These are phyloP conservation scores for Scaptomyza tumidula DNA, from an alignment of 2,888 invertebrate species.

Conservation along the genomic window DNA sequence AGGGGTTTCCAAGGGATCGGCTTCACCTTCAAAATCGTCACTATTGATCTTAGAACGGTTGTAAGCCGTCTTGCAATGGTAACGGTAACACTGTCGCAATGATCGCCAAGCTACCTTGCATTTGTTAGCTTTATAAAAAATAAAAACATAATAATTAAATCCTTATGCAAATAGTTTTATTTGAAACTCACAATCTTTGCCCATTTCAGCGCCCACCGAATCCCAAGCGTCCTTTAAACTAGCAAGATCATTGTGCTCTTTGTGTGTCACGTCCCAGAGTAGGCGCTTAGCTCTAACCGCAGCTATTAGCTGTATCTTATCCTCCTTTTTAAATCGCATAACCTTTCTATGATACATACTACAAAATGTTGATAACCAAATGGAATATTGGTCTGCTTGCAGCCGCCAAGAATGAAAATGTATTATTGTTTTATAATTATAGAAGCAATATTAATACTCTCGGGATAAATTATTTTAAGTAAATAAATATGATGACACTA, in stretches of 20 bases:
- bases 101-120: slow-evolving; percentile 53
- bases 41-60: slow-evolving; percentile 8
- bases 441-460: background rate
- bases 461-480: background rate
- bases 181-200: slow-evolving; percentile 31
- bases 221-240: slow-evolving; percentile 40
- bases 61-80: slow-evolving; percentile 39
- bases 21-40: slow-evolving; percentile 10
- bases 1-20: slow-evolving; percentile 41
- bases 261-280: slow-evolving; percentile 41
- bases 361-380: background rate
- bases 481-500: background rate
- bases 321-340: slow-evolving; percentile 34
- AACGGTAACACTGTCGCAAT: slow-evolving; percentile 47
- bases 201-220: slow-evolving; percentile 33
- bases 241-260: slow-evolving; percentile 40
- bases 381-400: background rate
- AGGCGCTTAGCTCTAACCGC: slow-evolving; percentile 34
- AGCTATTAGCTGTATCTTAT: slow-evolving; percentile 39
- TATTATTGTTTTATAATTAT: background rate
- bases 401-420: background rate
- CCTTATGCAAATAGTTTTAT: background rate
- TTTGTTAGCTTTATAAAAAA: slow-evolving; percentile 28
- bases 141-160: background rate
- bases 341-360: slow-evolving; percentile 17